Conservation (phyloP, 2,888 invertebrate species). For the Altica lythri region DNA sequence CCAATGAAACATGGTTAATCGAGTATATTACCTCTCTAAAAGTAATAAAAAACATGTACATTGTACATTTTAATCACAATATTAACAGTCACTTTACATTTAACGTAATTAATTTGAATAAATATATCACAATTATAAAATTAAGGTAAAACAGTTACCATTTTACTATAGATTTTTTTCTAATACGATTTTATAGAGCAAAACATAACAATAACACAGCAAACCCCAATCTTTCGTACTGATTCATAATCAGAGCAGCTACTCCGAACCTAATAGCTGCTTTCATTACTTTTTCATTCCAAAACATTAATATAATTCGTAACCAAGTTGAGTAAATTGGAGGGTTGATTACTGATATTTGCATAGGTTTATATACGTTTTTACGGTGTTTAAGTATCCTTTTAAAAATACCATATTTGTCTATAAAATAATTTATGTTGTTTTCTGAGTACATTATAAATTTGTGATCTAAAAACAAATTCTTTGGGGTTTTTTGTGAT, state of each 20-base stretch:
- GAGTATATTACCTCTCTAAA: too few relatives aligned
- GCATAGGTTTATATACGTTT: constrained; percentile 7
- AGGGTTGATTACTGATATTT: constrained; percentile 9
- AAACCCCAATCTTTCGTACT: constrained; percentile 52
- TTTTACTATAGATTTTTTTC: too few relatives aligned
- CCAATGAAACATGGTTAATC: too few relatives aligned
- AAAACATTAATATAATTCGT: constrained; percentile 52
- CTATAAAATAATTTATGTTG: constrained; percentile 39
- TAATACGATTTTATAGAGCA: too few relatives aligned
- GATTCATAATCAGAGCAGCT: constrained; percentile 53
- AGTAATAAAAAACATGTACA: too few relatives aligned
- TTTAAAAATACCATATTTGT: constrained; percentile 42
- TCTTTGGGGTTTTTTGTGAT: too few relatives aligned
- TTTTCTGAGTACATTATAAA: constrained; percentile 28
- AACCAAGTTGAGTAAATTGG: constrained; percentile 47
- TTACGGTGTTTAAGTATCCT: constrained; percentile 30
- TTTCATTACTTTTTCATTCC: constrained; percentile 51
- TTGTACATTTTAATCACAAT: too few relatives aligned
- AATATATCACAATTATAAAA: too few relatives aligned
- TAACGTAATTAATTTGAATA: too few relatives aligned
- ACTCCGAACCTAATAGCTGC: constrained; percentile 52
- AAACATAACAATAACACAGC: constrained; percentile 51
- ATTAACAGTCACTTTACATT: too few relatives aligned
- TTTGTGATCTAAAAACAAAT: neutral
- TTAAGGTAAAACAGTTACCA: too few relatives aligned